Base-by-base conservation (phyloP, 2,113 vertebrate species). In the Gallinago media region DNA sequence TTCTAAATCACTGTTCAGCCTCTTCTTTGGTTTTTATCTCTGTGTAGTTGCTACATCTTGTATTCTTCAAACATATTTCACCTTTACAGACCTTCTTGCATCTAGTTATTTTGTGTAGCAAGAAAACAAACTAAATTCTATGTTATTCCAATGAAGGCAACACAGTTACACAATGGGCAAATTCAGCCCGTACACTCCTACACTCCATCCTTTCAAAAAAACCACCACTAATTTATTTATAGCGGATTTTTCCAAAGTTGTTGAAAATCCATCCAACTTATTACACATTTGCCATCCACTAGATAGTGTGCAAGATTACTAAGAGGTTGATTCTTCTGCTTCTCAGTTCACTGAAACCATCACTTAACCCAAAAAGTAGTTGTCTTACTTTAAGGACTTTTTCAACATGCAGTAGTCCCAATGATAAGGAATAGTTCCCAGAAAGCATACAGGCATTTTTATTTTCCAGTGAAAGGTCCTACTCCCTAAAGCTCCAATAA, bases 261-360 rank as follows among this genome's bases (percentile, higher is more conserved):
- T 76, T 92, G 52, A 82, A 89, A 91, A 89, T 84, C n/a, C 31
- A 74, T 81, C 72, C 89, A 63, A 67, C 88, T 59, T 74, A 16
- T 89, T 83, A 96, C 76, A 80, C 27, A 54, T 95, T 93, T 77
- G 31, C 85, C 26, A 13, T 17, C 71, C 84, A 67, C 40, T 15
- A 40, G 65, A 62, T 56, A 78, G 26, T 42, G 40, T 34, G 10
- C 2, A 84, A 73, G 75, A 86, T 93, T 86, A 84, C 49, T 40
- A 72, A 56, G 26, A 90, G 4, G 44, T 61, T 61, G 11, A 54
- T 81, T 92, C 15, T 8, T 81, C 12, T 80, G 46, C 49, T 89
- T 71, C 68, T 91, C 1, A 0, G 8, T 72, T 92, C n/a, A 47
- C 26, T n/a, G 18, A 75, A 92, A 71, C 63, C 36, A 11, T 75